Evolutionary conservation across 2,888 invertebrate species (phyloP).

Genomic region (Apodemia mormo): DNA sequence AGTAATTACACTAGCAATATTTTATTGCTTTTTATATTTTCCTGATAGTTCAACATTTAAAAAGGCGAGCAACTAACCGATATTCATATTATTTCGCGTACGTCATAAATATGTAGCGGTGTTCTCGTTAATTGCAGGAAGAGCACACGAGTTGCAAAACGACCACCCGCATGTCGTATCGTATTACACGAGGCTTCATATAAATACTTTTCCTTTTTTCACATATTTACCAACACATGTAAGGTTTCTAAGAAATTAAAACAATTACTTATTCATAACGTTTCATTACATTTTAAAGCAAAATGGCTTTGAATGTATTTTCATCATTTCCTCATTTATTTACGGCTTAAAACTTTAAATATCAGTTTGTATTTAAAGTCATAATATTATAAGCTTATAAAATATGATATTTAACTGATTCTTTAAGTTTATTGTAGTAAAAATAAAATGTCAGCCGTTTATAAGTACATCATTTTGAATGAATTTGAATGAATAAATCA

Average conservation of each 20-base stretch:
- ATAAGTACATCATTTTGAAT: too few relatives aligned
- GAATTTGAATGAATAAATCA: too few relatives aligned
- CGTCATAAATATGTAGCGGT: slow-evolving; percentile 34
- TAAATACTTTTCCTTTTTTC: slow-evolving; percentile 19
- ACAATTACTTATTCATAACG: too few relatives aligned
- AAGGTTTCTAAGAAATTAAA: not conserved
- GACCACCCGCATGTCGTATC: slow-evolving; percentile 69
- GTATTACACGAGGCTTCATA: slow-evolving; percentile 42
- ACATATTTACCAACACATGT: slow-evolving; percentile 10
- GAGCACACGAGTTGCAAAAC: slow-evolving; percentile 36
- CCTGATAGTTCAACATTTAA: slow-evolving; percentile 9
- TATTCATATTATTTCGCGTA: slow-evolving; percentile 13
- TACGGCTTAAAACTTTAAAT: too few relatives aligned
- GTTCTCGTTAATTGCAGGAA: slow-evolving; percentile 59
- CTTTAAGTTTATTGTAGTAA: too few relatives aligned
- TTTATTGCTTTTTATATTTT: not conserved
- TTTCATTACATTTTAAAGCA: too few relatives aligned
- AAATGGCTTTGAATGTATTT: too few relatives aligned
- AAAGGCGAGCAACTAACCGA: not conserved
- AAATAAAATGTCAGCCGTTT: too few relatives aligned
- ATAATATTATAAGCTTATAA: too few relatives aligned
- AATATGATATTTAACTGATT: too few relatives aligned
- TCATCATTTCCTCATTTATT: too few relatives aligned
- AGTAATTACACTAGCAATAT: slow-evolving; percentile 4
- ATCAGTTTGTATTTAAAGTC: too few relatives aligned